These are phyloP conservation scores for Gasterosteus aculeatus DNA, from an alignment of 2,113 vertebrate genomes.

Conservation along the genomic window DNA sequence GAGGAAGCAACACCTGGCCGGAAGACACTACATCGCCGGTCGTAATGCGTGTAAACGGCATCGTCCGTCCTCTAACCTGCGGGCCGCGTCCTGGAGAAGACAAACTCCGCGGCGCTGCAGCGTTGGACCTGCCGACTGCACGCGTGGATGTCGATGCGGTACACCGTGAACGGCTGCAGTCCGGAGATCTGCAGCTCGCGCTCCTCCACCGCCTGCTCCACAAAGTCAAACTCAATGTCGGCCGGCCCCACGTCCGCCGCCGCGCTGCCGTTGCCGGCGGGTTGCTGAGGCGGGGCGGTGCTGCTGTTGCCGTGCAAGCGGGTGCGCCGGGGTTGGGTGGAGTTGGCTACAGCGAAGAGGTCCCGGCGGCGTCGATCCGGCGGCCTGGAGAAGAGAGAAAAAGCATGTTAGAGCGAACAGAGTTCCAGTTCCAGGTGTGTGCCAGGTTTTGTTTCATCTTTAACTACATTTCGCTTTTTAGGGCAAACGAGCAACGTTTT, in stretches of 20 bases:
- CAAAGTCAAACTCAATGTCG: conserved; percentile 86
- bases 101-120: conserved; percentile 94
- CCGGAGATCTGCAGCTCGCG: conserved; percentile 88
- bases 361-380: conserved; percentile 91
- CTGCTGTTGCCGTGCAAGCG: conserved; percentile 75
- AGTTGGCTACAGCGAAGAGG: conserved; percentile 83
- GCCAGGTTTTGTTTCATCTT: conserved; percentile 6
- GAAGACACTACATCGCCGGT: not conserved
- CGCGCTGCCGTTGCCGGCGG: conserved; percentile 69
- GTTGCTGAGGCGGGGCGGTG: conserved; percentile 48
- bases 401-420: not conserved
- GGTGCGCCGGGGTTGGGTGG: conserved; percentile 72
- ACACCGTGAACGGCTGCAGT: conserved; percentile 92
- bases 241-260: conserved; percentile 75
- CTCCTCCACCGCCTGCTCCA: conserved; percentile 87
- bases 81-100: conserved; percentile 95
- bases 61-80: conserved; percentile 84
- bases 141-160: conserved; percentile 96
- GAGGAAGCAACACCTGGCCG: not conserved
- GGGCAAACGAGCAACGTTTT: not conserved
- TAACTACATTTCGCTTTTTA: not conserved
- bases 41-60: not conserved
- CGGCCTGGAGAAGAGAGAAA: conserved; percentile 66
- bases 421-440: not conserved
- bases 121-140: conserved; percentile 92